Percentiles rank a stretch among this genome's conserved stretches.
phyloP scores from a whole-genome alignment of 2,113 vertebrate species.

The Rhynchopsitta pachyrhyncha region DNA sequence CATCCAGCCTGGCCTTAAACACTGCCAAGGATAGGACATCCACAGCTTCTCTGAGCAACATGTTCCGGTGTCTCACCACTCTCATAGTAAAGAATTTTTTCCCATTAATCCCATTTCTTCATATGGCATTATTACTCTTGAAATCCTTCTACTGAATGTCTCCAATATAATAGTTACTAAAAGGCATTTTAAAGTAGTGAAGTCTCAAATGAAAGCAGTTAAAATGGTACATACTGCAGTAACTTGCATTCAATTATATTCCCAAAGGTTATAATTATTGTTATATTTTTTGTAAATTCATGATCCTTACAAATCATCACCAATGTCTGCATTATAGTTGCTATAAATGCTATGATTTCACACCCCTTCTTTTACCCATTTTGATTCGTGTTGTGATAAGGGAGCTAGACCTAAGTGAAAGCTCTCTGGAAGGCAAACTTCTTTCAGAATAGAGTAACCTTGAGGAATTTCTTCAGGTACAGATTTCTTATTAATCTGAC shows the following conservation, averaged over 20 bases:
- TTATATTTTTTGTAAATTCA: neutral
- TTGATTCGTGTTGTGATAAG: neutral
- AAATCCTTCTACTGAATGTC: neutral
- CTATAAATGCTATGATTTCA: rapidly evolving
- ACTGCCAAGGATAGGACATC: neutral
- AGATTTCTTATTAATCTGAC: neutral
- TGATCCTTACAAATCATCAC: neutral
- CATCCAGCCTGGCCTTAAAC: too few species aligned
- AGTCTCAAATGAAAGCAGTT: neutral
- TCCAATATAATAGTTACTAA: neutral
- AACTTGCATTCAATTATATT: neutral
- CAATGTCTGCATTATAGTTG: neutral
- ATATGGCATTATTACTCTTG: neutral
- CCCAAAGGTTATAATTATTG: neutral
- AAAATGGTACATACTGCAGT: neutral
- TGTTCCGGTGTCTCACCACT: neutral
- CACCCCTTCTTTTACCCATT: neutral
- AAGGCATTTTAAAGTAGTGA: neutral
- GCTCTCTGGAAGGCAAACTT: neutral
- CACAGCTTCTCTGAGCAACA: too few species aligned
- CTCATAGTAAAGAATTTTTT: neutral
- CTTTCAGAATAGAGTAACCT: neutral
- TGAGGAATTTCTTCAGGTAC: neutral
- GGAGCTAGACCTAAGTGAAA: neutral
- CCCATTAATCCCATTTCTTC: neutral